A percentile compares a stretch with the other conserved stretches of the same genome.
phyloP scores from a whole-genome alignment of 2,888 invertebrate genomes.

The Clitarchus hookeri region DNA sequence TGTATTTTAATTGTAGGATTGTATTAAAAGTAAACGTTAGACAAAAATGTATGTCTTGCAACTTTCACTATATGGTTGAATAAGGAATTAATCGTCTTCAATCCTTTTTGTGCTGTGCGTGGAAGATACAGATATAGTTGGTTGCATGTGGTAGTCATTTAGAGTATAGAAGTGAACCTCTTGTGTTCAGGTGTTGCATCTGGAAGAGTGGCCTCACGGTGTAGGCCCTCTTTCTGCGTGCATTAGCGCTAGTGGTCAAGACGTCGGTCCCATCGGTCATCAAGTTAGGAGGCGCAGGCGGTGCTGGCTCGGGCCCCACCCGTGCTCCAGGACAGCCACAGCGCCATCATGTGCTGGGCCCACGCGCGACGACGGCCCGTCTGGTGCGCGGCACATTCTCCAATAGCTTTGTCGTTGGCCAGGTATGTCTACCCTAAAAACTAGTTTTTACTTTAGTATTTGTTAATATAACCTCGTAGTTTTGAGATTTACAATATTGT shows the following conservation, averaged over 20 bases:
- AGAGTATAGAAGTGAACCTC: too few species aligned
- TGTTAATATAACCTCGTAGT: too few species aligned
- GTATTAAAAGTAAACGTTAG: too few species aligned
- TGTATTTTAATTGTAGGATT: too few species aligned
- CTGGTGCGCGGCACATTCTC: slow-evolving; percentile 32
- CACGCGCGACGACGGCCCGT: slow-evolving; percentile 27
- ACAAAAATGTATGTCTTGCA: too few species aligned
- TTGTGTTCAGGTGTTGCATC: background rate
- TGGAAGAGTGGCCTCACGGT: background rate
- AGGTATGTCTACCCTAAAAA: background rate
- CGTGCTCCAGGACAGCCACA: slow-evolving; percentile 47
- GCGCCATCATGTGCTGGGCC: slow-evolving; percentile 37
- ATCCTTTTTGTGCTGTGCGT: too few species aligned
- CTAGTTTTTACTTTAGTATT: too few species aligned
- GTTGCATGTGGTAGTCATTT: too few species aligned
- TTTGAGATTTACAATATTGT: too few species aligned
- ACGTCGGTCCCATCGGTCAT: slow-evolving; percentile 56
- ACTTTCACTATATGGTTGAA: too few species aligned
- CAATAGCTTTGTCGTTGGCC: slow-evolving; percentile 38
- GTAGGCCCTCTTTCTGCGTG: background rate
- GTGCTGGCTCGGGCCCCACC: slow-evolving; percentile 41
- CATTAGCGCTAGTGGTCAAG: slow-evolving; percentile 47
- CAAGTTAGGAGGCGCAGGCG: slow-evolving; percentile 54
- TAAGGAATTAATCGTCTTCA: too few species aligned
- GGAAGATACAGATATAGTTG: too few species aligned